These are phyloP conservation scores for Cervus canadensis DNA, from an alignment of 2,113 vertebrate genomes.

Conservation along the genomic window DNA sequence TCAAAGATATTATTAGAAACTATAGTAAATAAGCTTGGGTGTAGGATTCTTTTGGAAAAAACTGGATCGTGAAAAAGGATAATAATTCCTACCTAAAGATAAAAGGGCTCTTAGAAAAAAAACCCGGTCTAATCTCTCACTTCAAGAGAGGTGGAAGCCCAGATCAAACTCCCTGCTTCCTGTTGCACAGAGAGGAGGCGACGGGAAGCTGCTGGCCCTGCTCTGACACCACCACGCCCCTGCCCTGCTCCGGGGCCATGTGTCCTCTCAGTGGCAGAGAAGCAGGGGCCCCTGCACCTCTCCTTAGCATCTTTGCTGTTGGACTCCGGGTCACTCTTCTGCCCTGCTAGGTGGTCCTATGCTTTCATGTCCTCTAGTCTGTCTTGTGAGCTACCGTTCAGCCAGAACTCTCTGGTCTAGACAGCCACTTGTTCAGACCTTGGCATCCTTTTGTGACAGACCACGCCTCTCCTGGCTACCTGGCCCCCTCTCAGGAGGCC, in stretches of 20 bases:
- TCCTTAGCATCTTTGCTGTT: neutral
- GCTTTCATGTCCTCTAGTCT: neutral
- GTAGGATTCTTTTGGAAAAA: slow-evolving; percentile 18
- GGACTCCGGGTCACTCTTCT: neutral
- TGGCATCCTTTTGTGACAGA: neutral
- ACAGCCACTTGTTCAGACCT: neutral
- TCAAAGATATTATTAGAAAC: neutral
- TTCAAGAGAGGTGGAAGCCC: neutral
- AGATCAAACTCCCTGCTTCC: neutral
- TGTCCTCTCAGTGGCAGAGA: neutral
- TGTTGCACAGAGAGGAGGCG: neutral
- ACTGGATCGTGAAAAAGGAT: neutral
- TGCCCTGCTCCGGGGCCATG: neutral
- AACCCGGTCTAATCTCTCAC: neutral
- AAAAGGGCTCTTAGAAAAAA: neutral
- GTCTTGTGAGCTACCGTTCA: neutral
- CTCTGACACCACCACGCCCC: too few species aligned
- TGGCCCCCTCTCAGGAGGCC: neutral
- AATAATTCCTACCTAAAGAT: neutral
- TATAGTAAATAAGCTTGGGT: neutral
- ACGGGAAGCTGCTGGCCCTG: neutral
- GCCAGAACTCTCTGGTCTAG: neutral
- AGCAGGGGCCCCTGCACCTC: neutral
- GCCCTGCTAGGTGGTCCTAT: neutral
- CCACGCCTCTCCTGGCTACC: neutral